Evolutionary conservation across 2,888 invertebrate genomes (phyloP), one percentile per base, ranked within the genome.

Genomic region (Cephus nigrinus): DNA sequence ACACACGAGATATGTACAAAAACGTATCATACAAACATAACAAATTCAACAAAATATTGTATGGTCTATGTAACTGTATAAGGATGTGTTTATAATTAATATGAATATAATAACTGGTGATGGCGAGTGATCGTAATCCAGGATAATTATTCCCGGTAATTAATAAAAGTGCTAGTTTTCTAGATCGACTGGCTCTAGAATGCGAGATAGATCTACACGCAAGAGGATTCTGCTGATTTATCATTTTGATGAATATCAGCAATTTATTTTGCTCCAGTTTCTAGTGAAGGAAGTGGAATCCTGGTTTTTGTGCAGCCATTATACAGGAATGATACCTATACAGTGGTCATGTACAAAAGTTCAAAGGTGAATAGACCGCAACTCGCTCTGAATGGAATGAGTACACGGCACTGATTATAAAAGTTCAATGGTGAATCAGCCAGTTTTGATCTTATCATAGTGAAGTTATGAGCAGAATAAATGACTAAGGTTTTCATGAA

Each of bases 21-120:
- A 75, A 77, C 15, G n/a, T 40, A 77, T 75, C 32, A 75, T 75
- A 77, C 77, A 77, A 77, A 77, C 69, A 32, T 77, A 77, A 36
- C 36, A 36, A 31, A 55, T 76, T 35, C 55, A 73, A 68, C 68
- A 74, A 32, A 30, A 73, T 68, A 72, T 71, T 40, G 33, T 40
- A n/a, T 40, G 55, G n/a, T 40, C 68, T 73, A 73, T 73, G 55
- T 74, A 23, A 40, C 30, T 36, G 15, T 23, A 74, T 9, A 23
- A 34, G n/a, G 11, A n/a, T 23, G 34, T 23, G 40, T 23, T 55
- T 55, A 55, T 55, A 55, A 55, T 55, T 2, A 15, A 55, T 55
- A 23, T 55, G 40, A 23, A 55, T 55, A 55, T 55, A 55, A 55
- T 55, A 55, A 55, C 23, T 23, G 40, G 23, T 55, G 40, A 55